These are phyloP conservation scores for Neotoma lepida DNA, from an alignment of 2,113 vertebrate species.

Conservation along the genomic window DNA sequence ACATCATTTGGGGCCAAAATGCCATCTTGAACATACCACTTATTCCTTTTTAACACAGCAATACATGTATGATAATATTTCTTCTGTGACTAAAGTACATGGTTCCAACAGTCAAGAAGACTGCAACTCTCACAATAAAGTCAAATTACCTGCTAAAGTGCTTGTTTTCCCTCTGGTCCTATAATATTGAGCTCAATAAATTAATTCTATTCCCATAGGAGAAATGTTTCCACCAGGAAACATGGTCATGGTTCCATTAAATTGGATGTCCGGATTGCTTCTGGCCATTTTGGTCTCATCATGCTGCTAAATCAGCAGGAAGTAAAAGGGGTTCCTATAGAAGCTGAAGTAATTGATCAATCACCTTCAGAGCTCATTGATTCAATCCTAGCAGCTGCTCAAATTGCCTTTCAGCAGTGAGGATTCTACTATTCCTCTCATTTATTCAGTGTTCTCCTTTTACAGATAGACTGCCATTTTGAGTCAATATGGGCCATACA, in stretches of 20 bases:
- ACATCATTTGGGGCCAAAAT: background rate
- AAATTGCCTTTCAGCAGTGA: constrained; percentile 55
- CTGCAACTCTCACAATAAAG: background rate
- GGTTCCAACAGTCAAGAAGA: background rate
- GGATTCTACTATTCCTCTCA: constrained; percentile 37
- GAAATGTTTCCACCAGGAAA: constrained; percentile 8
- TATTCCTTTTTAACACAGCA: background rate
- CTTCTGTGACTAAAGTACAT: background rate
- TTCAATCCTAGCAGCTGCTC: constrained; percentile 23
- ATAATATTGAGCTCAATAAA: background rate
- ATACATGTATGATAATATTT: background rate
- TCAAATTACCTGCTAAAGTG: background rate
- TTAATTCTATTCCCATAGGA: background rate
- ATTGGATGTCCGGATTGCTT: constrained; percentile 4
- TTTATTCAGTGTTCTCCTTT: constrained; percentile 55
- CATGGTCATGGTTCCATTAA: constrained; percentile 16
- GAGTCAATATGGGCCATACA: background rate
- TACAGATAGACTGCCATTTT: constrained; percentile 46
- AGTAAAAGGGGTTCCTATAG: constrained; percentile 11
- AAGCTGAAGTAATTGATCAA: constrained; percentile 41
- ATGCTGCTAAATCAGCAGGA: constrained; percentile 33
- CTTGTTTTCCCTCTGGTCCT: background rate
- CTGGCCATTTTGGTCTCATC: background rate
- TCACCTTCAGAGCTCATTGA: constrained; percentile 40
- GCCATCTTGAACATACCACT: background rate